Conservation (phyloP, 2,113 vertebrate genomes). For the Anhinga anhinga region DNA sequence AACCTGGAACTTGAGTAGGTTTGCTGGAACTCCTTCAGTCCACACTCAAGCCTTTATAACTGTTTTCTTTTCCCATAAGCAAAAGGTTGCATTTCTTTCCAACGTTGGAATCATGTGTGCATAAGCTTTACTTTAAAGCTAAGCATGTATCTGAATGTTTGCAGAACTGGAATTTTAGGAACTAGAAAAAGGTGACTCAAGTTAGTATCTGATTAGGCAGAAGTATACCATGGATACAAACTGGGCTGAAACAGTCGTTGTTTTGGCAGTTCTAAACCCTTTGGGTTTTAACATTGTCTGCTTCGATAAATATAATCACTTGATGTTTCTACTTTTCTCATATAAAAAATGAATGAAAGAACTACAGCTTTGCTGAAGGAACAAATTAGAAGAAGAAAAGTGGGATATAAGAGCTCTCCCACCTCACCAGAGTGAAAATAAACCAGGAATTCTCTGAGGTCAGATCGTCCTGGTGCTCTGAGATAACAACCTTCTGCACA, state of each 20-base stretch:
- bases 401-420: not conserved
- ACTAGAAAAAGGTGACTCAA: not conserved
- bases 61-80: not conserved
- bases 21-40: not conserved
- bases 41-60: not conserved
- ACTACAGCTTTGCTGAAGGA: not conserved
- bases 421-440: not conserved
- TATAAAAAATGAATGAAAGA: not conserved
- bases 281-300: not conserved
- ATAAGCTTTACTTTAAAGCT: not conserved
- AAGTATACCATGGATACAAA: not conserved
- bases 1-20: not conserved
- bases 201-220: not conserved
- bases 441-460: not conserved
- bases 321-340: not conserved
- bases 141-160: not conserved
- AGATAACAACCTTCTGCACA: not conserved
- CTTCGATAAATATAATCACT: not conserved
- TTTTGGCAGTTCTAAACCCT: not conserved
- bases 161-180: not conserved
- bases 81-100: not conserved
- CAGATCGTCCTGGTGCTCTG: not conserved
- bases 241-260: not conserved
- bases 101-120: not conserved
- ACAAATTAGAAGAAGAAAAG: not conserved